Evolutionary conservation across 1,140 invertebrate species (phyloP).

Genomic region (Hydropsyche tenuis): DNA sequence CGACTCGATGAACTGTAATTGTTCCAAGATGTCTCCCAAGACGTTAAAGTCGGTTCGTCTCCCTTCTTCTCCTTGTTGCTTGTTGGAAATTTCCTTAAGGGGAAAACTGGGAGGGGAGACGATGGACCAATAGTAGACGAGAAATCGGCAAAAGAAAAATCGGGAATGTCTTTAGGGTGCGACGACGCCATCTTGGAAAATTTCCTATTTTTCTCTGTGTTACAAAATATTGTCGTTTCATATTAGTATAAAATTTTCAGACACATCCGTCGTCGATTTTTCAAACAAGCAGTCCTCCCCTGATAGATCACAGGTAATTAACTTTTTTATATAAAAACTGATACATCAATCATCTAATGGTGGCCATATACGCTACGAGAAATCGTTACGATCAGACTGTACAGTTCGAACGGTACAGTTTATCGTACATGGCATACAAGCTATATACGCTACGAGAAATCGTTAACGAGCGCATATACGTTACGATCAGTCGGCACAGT

Average conservation of each 20-base stretch:
- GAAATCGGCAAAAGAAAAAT: constrained; percentile 14
- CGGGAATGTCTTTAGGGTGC: background rate
- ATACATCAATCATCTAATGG: no score
- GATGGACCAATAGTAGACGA: constrained; percentile 30
- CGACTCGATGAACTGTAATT: constrained; percentile 18
- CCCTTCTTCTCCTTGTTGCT: constrained; percentile 9
- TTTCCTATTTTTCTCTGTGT: no score
- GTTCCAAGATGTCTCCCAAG: constrained; percentile 36
- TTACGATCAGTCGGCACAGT: no score
- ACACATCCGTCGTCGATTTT: constrained; percentile 30
- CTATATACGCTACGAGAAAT: no score
- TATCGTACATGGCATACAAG: no score
- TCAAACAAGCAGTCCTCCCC: constrained; percentile 27
- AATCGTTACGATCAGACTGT: no score
- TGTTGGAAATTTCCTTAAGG: constrained; percentile 18
- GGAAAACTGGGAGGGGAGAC: constrained; percentile 13
- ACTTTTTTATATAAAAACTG: background rate
- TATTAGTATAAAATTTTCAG: no score
- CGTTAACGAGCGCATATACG: no score
- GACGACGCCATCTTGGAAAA: constrained; percentile 33
- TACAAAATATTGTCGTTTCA: no score
- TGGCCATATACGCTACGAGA: no score
- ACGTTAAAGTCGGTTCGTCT: background rate
- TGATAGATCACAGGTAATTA: constrained; percentile 23
- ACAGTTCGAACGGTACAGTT: no score